These are phyloP conservation scores for Diabrotica undecimpunctata DNA, from an alignment of 1,140 invertebrate species.

Conservation along the genomic window DNA sequence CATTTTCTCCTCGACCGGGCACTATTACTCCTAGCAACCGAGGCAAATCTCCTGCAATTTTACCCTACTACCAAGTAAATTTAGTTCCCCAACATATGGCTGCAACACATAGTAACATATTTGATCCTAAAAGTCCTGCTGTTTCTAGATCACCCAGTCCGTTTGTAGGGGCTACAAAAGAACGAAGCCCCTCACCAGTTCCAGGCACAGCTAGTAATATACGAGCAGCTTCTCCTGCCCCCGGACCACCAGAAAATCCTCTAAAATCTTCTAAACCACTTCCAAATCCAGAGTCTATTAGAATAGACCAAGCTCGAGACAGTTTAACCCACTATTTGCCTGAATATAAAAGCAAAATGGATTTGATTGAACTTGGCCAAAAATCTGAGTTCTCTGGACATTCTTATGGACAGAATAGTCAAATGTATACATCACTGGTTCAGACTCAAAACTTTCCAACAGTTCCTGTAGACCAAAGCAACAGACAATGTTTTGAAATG, in stretches of 20 bases:
- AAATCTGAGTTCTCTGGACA: neutral
- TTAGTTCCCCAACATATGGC: constrained; percentile 57
- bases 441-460: constrained; percentile 18
- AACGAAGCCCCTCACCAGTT: constrained; percentile 44
- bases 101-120: constrained; percentile 54
- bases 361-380: constrained; percentile 25
- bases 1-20: constrained; percentile 44
- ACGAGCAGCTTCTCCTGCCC: constrained; percentile 53
- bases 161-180: constrained; percentile 38
- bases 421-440: constrained; percentile 25
- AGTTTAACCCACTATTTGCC: constrained; percentile 39
- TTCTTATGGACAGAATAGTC: constrained; percentile 7
- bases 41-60: constrained; percentile 61
- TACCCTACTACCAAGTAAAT: constrained; percentile 65
- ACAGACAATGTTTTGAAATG: neutral
- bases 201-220: constrained; percentile 8
- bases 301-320: constrained; percentile 37
- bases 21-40: constrained; percentile 60
- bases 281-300: constrained; percentile 31
- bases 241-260: constrained; percentile 58
- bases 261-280: constrained; percentile 44
- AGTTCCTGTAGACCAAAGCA: neutral
- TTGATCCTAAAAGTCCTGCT: constrained; percentile 54
- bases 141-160: constrained; percentile 58
- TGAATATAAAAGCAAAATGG: constrained; percentile 33